Conservation (phyloP, 1,140 invertebrate species). For the Sipha flava region DNA sequence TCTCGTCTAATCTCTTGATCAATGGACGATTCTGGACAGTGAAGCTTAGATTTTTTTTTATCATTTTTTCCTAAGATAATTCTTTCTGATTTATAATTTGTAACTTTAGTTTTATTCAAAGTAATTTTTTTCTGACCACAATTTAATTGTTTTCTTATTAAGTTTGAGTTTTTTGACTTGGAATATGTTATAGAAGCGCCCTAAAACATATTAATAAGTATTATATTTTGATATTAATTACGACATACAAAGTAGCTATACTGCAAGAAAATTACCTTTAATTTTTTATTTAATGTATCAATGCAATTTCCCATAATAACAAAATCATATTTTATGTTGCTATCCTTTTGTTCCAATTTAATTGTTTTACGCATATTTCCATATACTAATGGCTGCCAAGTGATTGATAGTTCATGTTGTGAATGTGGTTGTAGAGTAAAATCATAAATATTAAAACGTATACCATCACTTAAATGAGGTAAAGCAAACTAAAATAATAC, state of each 20-base stretch:
- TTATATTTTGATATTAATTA: not conserved
- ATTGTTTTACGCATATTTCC: conserved; percentile 11
- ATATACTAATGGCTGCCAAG: not conserved
- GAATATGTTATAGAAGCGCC: not conserved
- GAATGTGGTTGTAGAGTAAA: not conserved
- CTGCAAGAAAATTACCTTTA: not conserved
- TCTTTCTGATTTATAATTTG: not conserved
- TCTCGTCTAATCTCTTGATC: not conserved
- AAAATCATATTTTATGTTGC: conserved; percentile 20
- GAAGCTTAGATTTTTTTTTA: not conserved
- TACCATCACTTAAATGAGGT: conserved; percentile 8
- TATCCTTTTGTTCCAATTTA: not conserved
- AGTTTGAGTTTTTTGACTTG: not conserved
- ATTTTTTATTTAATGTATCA: not conserved
- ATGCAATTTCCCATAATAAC: conserved; percentile 17
- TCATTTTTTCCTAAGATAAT: not conserved
- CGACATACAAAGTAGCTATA: not conserved
- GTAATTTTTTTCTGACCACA: not conserved
- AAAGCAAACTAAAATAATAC: not conserved
- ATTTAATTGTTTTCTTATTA: not conserved
- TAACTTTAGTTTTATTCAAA: not conserved
- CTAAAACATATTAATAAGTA: not conserved
- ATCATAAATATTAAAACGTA: conserved; percentile 14
- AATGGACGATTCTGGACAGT: not conserved
- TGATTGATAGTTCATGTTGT: not conserved